Evolutionary conservation across 1,140 invertebrate genomes (phyloP).

Genomic region (Tetragonula clypearis): DNA sequence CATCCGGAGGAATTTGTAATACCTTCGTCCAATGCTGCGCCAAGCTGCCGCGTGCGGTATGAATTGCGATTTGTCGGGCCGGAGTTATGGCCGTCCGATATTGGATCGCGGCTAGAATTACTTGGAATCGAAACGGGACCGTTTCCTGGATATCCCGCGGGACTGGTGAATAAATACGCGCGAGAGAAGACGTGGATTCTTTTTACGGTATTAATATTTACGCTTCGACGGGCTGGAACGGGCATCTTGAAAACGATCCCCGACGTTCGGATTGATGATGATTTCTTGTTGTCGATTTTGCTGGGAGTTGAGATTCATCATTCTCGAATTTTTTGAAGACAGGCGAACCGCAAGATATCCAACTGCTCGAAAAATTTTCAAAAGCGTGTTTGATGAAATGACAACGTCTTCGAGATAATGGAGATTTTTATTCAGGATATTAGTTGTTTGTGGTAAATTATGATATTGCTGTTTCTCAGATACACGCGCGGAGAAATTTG

Average conservation of each 20-base stretch:
- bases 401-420: background rate
- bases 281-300: background rate
- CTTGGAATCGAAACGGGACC: slow-evolving; percentile 39
- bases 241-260: background rate
- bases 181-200: slow-evolving; percentile 16
- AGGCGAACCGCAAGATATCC: background rate
- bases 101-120: slow-evolving; percentile 44
- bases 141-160: slow-evolving; percentile 1
- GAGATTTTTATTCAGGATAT: too few relatives aligned
- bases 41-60: background rate
- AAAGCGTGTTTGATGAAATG: background rate
- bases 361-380: too few relatives aligned
- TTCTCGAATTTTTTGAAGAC: background rate
- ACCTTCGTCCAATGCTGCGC: slow-evolving; percentile 13
- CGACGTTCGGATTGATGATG: background rate
- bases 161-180: slow-evolving; percentile 8
- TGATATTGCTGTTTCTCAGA: too few relatives aligned
- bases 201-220: slow-evolving; percentile 39
- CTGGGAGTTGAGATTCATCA: background rate
- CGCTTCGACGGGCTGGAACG: too few relatives aligned
- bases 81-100: slow-evolving; percentile 44
- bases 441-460: too few relatives aligned
- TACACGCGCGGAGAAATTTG: too few relatives aligned
- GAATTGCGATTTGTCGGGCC: slow-evolving; percentile 28
- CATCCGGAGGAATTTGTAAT: slow-evolving; percentile 50